Conservation (phyloP, 2,797 vertebrate species). For the Rhabdomys pumilio region DNA sequence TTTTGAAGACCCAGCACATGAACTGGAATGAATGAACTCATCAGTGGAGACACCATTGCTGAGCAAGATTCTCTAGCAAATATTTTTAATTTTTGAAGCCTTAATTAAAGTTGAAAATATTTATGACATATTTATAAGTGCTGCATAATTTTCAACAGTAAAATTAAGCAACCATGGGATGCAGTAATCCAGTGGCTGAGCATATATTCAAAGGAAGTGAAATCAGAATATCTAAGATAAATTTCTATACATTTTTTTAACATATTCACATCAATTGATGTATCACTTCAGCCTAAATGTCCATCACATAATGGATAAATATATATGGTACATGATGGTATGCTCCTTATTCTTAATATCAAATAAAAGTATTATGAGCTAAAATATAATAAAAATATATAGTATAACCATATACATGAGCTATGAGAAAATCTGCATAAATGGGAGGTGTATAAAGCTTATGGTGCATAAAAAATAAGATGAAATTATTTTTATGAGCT, state of each 20-base stretch:
- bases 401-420: background rate
- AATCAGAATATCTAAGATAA: background rate
- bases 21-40: background rate
- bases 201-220: background rate
- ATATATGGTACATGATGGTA: background rate
- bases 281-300: background rate
- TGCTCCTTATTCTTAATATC: background rate
- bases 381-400: background rate
- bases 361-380: background rate
- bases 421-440: background rate
- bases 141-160: background rate
- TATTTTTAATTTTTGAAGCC: too few relatives aligned
- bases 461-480: background rate
- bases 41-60: too few relatives aligned
- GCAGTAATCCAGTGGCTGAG: background rate
- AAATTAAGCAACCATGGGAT: background rate
- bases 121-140: background rate
- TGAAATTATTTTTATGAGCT: too few relatives aligned
- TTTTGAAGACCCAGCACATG: too few relatives aligned
- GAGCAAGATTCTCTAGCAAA: background rate
- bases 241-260: too few relatives aligned
- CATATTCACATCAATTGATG: background rate
- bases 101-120: background rate
- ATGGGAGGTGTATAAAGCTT: background rate
- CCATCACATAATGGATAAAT: background rate